These are phyloP conservation scores for Cephus runcator DNA, from an alignment of 2,888 invertebrate species.

Conservation along the genomic window DNA sequence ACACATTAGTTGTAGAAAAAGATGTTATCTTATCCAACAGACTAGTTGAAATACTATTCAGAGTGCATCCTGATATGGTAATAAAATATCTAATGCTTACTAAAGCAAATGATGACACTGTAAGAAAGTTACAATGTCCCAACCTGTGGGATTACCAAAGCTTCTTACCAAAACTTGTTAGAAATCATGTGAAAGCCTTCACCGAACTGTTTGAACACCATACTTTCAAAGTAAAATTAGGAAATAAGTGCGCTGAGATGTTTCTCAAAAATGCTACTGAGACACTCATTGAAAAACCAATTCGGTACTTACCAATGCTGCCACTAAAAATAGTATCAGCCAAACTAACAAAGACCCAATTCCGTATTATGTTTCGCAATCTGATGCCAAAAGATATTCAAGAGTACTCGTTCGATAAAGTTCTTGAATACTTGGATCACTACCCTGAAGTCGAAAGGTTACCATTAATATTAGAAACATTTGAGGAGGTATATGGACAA, in stretches of 20 bases:
- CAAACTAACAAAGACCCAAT: slow-evolving; percentile 30
- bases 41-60: slow-evolving; percentile 27
- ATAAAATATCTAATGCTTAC: slow-evolving; percentile 48
- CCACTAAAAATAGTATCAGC: slow-evolving; percentile 36
- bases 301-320: slow-evolving; percentile 33
- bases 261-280: slow-evolving; percentile 45
- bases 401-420: slow-evolving; percentile 11
- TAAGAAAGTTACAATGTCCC: slow-evolving; percentile 12
- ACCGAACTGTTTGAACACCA: slow-evolving; percentile 35
- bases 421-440: slow-evolving; percentile 35
- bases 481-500: slow-evolving; percentile 35
- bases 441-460: slow-evolving; percentile 39
- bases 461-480: slow-evolving; percentile 35
- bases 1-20: slow-evolving; percentile 23
- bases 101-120: not conserved
- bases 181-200: slow-evolving; percentile 40
- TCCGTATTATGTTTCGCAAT: slow-evolving; percentile 38
- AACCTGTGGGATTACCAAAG: slow-evolving; percentile 22
- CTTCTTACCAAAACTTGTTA: slow-evolving; percentile 42
- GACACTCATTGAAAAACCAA: slow-evolving; percentile 37
- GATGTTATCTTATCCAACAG: slow-evolving; percentile 30
- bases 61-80: slow-evolving; percentile 42
- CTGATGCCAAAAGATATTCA: slow-evolving; percentile 30
- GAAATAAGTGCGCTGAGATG: slow-evolving; percentile 34
- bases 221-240: slow-evolving; percentile 27